Conservation (phyloP, 2,113 vertebrate genomes). For the Chamaea fasciata region DNA sequence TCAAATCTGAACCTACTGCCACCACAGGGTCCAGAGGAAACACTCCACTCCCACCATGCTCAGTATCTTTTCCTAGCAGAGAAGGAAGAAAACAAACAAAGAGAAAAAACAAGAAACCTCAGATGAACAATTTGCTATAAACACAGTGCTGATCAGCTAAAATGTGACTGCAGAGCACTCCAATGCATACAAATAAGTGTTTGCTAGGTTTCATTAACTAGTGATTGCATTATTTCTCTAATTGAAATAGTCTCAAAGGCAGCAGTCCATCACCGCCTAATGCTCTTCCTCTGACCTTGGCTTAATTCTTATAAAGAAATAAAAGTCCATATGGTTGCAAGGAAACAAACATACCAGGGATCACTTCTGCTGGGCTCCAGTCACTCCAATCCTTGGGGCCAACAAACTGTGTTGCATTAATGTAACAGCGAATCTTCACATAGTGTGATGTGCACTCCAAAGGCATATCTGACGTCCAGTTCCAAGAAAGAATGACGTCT, state of each 20-base stretch:
- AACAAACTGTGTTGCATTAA: constrained; percentile 52
- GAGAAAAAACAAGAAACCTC: background rate
- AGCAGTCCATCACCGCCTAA: background rate
- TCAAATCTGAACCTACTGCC: constrained; percentile 71
- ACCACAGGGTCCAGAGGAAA: constrained; percentile 72
- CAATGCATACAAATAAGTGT: background rate
- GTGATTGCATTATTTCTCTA: background rate
- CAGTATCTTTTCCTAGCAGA: constrained; percentile 23
- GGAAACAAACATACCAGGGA: constrained; percentile 62
- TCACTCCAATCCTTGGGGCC: constrained; percentile 70
- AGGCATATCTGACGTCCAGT: constrained; percentile 74
- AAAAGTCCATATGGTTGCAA: background rate
- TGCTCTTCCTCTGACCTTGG: background rate
- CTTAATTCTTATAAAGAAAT: background rate
- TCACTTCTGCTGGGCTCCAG: constrained; percentile 63
- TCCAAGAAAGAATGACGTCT: constrained; percentile 62
- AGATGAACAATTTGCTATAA: background rate
- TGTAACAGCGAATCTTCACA: constrained; percentile 59
- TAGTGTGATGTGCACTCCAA: constrained; percentile 70
- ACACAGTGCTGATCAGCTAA: background rate
- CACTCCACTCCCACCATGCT: background rate
- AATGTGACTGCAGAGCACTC: background rate
- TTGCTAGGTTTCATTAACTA: background rate
- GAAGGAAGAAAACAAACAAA: background rate
- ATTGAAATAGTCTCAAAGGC: background rate